Percentiles rank a stretch among this genome's conserved stretches.
phyloP scores from a whole-genome alignment of 2,888 invertebrate species.

The Diploptera punctata region DNA sequence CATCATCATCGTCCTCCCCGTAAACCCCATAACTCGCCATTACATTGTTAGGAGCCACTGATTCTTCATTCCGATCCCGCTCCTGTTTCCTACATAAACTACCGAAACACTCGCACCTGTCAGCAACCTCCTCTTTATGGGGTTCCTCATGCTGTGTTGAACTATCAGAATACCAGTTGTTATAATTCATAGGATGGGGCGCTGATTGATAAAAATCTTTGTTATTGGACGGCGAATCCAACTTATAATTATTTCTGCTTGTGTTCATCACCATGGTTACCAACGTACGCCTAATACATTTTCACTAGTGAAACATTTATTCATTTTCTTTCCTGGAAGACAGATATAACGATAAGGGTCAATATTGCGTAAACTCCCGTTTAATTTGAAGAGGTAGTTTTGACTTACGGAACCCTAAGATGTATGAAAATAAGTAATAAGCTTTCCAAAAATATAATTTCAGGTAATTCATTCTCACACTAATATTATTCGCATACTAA shows the following conservation, averaged over 20 bases:
- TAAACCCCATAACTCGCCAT: constrained; percentile 63
- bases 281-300: too few relatives aligned
- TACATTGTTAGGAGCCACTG: constrained; percentile 48
- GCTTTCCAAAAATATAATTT: too few relatives aligned
- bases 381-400: constrained; percentile 4
- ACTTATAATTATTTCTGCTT: constrained; percentile 36
- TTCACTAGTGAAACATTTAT: too few relatives aligned
- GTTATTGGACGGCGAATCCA: constrained; percentile 38
- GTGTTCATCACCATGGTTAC: constrained; percentile 36
- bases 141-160: constrained; percentile 26
- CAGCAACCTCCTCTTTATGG: background rate
- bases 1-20: constrained; percentile 47
- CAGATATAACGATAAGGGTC: too few relatives aligned
- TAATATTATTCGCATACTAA: too few relatives aligned
- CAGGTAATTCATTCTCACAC: too few relatives aligned
- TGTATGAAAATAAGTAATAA: constrained; percentile 20
- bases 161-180: constrained; percentile 32
- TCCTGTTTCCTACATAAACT: background rate
- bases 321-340: too few relatives aligned
- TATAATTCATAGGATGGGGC: constrained; percentile 27
- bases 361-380: too few relatives aligned
- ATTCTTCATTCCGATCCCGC: background rate
- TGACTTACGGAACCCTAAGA: background rate
- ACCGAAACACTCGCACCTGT: constrained; percentile 16
- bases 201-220: constrained; percentile 34